Percentiles rank a stretch among this genome's conserved stretches.
phyloP scores from a whole-genome alignment of 2,797 vertebrate species.

The Labeo calbasu region DNA sequence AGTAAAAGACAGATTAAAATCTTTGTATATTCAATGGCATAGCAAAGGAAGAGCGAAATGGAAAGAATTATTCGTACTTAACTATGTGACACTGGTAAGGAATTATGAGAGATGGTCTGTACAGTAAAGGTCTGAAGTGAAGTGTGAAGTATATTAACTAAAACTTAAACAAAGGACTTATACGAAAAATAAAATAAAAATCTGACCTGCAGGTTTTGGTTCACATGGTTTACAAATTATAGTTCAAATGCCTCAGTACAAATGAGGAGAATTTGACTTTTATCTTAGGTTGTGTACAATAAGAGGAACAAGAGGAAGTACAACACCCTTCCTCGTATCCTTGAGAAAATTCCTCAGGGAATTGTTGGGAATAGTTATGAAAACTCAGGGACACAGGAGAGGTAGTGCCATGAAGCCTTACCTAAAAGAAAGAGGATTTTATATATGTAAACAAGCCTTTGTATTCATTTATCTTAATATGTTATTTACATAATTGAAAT shows the following conservation, averaged over 20 bases:
- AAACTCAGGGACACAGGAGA: conserved; percentile 2
- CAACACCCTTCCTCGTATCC: conserved; percentile 59
- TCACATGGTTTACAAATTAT: not conserved
- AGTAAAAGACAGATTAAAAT: conserved; percentile 69
- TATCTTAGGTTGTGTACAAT: conserved; percentile 39
- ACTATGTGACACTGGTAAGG: not conserved
- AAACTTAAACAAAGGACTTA: not conserved
- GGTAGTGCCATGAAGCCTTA: not conserved
- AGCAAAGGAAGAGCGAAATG: conserved; percentile 48
- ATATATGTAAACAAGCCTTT: not conserved
- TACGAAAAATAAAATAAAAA: not conserved
- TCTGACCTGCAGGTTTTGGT: not conserved
- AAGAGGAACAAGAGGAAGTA: conserved; percentile 45
- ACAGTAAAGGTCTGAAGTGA: not conserved
- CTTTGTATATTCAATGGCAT: conserved; percentile 65
- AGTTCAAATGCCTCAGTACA: not conserved
- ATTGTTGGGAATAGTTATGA: conserved; percentile 50
- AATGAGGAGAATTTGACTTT: conserved; percentile 13
- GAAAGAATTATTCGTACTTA: not conserved
- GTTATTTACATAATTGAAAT: not conserved
- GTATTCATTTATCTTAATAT: not conserved
- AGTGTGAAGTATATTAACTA: not conserved
- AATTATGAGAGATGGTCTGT: not conserved
- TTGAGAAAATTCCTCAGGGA: conserved; percentile 62
- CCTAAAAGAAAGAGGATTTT: not conserved